Evolutionary conservation across 2,888 invertebrate species (phyloP).

Genomic region (Bembecia ichneumoniformis): DNA sequence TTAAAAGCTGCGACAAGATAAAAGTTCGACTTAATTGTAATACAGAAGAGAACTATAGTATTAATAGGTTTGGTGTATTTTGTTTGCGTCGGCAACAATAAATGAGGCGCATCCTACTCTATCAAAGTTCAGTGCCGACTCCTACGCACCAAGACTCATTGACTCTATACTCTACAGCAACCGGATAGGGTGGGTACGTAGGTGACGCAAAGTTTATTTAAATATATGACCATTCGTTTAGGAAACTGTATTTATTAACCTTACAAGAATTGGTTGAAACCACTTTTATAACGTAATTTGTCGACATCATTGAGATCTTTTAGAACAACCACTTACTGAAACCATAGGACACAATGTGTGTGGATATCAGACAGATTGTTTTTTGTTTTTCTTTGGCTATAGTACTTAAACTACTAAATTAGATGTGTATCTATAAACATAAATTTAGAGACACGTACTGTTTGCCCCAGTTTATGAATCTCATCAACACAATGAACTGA

Average conservation of each 20-base stretch:
- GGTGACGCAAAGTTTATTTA: constrained; percentile 39
- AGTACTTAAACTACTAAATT: too few species aligned
- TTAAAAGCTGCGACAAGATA: too few species aligned
- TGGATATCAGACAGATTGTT: too few species aligned
- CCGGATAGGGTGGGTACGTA: constrained; percentile 19
- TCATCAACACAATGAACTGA: constrained; percentile 22
- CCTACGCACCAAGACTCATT: constrained; percentile 42
- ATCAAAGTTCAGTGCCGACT: constrained; percentile 53
- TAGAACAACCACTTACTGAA: too few species aligned
- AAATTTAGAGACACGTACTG: too few species aligned
- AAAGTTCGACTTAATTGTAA: too few species aligned
- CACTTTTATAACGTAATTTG: too few species aligned
- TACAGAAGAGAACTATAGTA: too few species aligned
- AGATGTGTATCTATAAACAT: too few species aligned
- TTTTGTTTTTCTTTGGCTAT: too few species aligned
- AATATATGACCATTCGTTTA: constrained; percentile 30
- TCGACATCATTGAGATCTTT: too few species aligned
- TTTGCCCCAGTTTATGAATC: neutral
- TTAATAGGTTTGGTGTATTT: neutral
- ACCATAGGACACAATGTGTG: too few species aligned
- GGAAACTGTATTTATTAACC: constrained; percentile 15
- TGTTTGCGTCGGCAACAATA: constrained; percentile 18
- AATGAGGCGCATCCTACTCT: constrained; percentile 60
- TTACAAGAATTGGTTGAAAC: neutral
- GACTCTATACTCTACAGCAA: constrained; percentile 36